Base-by-base conservation (phyloP, 2,888 invertebrate genomes). In the Phengaris arion region DNA sequence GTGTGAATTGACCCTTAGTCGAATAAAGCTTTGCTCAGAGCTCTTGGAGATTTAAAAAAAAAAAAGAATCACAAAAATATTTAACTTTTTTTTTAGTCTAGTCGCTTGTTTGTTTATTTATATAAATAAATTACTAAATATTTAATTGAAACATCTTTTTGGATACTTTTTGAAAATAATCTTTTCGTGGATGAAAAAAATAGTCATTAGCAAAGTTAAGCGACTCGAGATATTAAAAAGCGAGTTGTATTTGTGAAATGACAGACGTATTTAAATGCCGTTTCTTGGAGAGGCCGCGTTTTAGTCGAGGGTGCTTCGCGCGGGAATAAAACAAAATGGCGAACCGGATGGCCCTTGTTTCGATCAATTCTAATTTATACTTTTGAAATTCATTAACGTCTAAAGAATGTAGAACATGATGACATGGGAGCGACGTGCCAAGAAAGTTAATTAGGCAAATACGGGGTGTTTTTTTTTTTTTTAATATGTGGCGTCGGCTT, bases 301-400 rank as follows among this genome's bases (percentile, higher is more conserved):
- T 45, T 12, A 45, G 64, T 13, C 12, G 64, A 64, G 64, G 35
- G 64, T 64, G 64, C 64, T 64, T 64, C 9, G 59, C 15, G 55
- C 55, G 54, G 55, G 6, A 64, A 64, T 35, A 45, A 64, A 64
- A 64, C 35, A 64, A 64, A 64, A 64, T 64, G 64, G 64, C 64
- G 35, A 52, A 10, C 13, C 64, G 35, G 1, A 22, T 22, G 22
- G 35, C 12, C 12, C 35, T 64, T 15, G 35, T 64, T 10, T 45
- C 35, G 45, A 12, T 35, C 59, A 22, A 10, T 59, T 59, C 22
- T 59, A 59, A 59, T 15, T 59, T 22, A 9, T 10, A 59, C 22
- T 10, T 59, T 59, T 22, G 22, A 22, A 59, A 59, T 59, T 22
- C 59, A 59, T 59, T 22, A 59, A 8, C 9, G 22, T 59, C 59